Evolutionary conservation across 2,113 vertebrate genomes (phyloP).

Genomic region (Gallinago jamesoni): DNA sequence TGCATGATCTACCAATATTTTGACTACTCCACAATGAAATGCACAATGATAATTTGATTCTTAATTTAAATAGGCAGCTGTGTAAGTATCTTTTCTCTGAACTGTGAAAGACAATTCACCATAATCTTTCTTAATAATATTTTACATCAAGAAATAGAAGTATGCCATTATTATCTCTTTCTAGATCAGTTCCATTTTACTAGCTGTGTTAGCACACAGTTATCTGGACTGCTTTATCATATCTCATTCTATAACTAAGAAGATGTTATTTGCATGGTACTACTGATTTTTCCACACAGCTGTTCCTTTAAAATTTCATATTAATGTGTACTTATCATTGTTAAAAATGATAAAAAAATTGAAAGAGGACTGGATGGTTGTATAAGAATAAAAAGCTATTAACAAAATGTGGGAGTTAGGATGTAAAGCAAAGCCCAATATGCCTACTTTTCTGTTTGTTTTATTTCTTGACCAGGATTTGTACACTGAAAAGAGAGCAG

Average conservation of each 20-base stretch:
- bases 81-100: constrained; percentile 19
- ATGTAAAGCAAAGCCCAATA: not conserved
- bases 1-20: not conserved
- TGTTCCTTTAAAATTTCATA: not conserved
- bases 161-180: not conserved
- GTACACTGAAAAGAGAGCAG: not conserved
- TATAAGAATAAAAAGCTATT: not conserved
- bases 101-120: constrained; percentile 34
- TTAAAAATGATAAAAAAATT: not conserved
- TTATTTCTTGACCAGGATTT: not conserved
- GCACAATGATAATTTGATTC: constrained; percentile 4
- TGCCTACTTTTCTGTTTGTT: not conserved
- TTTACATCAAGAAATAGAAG: constrained; percentile 4
- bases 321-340: not conserved
- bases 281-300: not conserved
- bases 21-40: constrained; percentile 10
- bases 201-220: not conserved
- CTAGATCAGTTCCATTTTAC: not conserved
- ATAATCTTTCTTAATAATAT: constrained; percentile 24
- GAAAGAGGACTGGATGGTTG: not conserved
- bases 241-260: not conserved
- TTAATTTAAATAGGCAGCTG: constrained; percentile 26
- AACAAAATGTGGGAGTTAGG: not conserved
- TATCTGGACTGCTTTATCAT: not conserved
- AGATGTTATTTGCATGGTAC: not conserved